Percentiles rank a stretch among this genome's conserved stretches.
Conservation (phyloP, 1,140 invertebrate genomes). For the Leptinotarsa undecemlineata region DNA sequence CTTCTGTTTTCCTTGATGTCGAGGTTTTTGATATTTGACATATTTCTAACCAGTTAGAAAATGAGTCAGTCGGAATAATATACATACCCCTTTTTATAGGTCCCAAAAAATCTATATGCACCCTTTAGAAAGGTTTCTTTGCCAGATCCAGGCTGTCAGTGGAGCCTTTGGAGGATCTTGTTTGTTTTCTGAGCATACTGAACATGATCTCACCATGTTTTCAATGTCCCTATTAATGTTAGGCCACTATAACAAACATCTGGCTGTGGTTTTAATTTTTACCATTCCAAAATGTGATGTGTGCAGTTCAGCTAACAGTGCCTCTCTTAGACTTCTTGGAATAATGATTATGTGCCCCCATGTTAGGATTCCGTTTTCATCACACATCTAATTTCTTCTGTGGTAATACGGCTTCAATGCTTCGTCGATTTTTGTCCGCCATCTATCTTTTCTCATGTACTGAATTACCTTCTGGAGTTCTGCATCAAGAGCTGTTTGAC, state of each 20-base stretch:
- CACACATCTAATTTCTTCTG: background rate
- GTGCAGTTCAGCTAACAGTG: too few relatives aligned
- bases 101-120: background rate
- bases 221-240: too few relatives aligned
- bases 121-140: background rate
- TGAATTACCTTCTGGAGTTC: background rate
- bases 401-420: background rate
- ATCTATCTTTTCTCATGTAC: background rate
- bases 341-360: background rate
- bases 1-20: background rate
- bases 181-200: too few relatives aligned
- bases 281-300: too few relatives aligned
- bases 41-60: background rate
- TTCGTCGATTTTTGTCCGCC: background rate
- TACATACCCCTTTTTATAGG: background rate
- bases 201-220: too few relatives aligned
- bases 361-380: background rate
- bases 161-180: background rate
- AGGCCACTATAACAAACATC: too few relatives aligned
- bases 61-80: background rate
- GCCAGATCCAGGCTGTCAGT: background rate
- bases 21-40: background rate
- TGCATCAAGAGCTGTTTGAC: background rate
- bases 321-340: background rate
- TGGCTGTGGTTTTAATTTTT: too few relatives aligned